Conservation (phyloP, 1,140 invertebrate genomes). For the Drosophila navojoa region DNA sequence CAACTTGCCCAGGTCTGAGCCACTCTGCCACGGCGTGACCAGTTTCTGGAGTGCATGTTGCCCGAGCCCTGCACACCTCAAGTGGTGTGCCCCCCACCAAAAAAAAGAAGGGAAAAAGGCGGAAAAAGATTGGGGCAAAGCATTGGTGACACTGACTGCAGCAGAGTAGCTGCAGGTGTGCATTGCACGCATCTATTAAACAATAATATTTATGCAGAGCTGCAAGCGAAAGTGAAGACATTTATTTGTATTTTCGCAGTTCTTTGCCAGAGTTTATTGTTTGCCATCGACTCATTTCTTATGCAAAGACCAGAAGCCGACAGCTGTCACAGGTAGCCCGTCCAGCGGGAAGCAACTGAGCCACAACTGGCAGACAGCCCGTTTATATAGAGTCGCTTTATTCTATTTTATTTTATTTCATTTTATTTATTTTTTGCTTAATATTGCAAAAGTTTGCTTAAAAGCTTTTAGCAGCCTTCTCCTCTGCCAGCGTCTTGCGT, state of each 20-base stretch:
- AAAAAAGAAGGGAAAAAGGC: neutral
- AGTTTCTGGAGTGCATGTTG: conserved; percentile 47
- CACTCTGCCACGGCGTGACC: conserved; percentile 37
- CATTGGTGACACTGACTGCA: neutral
- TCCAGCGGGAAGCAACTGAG: conserved; percentile 1
- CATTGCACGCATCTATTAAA: conserved; percentile 64
- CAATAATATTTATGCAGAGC: conserved; percentile 75
- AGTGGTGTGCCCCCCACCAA: conserved; percentile 17
- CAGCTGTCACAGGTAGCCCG: conserved; percentile 32
- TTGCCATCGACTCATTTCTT: conserved; percentile 55
- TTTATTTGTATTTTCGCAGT: conserved; percentile 6
- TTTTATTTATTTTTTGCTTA: conserved; percentile 35
- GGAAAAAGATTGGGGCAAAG: neutral
- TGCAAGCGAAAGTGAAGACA: conserved; percentile 57
- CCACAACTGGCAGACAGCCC: conserved; percentile 12
- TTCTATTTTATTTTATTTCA: neutral
- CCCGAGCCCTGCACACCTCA: conserved; percentile 4
- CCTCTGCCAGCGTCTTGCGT: neutral
- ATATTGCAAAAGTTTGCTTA: conserved; percentile 70
- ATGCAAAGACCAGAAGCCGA: conserved; percentile 51
- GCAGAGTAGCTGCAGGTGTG: conserved; percentile 31
- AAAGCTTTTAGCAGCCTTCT: conserved; percentile 67
- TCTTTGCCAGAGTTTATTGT: conserved; percentile 49
- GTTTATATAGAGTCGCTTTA: conserved; percentile 19
- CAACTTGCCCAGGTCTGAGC: conserved; percentile 46